Percentiles rank a stretch among this genome's conserved stretches.
Conservation (phyloP, 1,140 invertebrate genomes). For the Amyelois transitella region DNA sequence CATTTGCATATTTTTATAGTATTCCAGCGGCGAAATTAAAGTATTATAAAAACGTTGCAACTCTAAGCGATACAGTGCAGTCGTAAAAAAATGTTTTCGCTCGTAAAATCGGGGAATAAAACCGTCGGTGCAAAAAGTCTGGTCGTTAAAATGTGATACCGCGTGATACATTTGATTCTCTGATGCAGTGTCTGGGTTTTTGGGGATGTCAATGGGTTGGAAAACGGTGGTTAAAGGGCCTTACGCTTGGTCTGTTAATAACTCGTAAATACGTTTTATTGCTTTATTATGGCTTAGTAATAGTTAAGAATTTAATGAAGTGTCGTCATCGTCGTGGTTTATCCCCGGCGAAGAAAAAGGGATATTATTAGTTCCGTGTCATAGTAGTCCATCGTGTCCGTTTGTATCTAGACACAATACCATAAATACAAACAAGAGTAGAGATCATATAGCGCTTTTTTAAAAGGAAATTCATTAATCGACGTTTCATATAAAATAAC, state of each 20-base stretch:
- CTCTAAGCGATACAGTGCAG: constrained; percentile 49
- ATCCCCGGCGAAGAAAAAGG: no score
- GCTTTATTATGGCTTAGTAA: not conserved
- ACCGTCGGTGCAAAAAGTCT: constrained; percentile 44
- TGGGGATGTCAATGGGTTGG: not conserved
- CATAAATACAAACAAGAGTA: no score
- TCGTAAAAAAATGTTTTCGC: constrained; percentile 64
- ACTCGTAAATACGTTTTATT: not conserved
- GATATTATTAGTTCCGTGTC: no score
- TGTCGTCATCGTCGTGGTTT: no score
- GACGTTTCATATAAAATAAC: no score
- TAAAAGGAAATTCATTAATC: no score
- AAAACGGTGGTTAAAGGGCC: not conserved
- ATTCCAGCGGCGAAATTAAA: constrained; percentile 70
- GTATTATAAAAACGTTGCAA: constrained; percentile 61
- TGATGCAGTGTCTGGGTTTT: not conserved
- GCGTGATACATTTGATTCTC: not conserved
- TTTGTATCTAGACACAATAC: no score
- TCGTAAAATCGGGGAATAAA: constrained; percentile 61
- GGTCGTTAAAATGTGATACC: not conserved
- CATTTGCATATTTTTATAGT: constrained; percentile 70
- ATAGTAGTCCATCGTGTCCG: no score
- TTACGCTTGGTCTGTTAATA: not conserved
- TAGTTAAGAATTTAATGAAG: no score
- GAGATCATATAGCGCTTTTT: no score